Evolutionary conservation across 2,888 invertebrate genomes (phyloP).

Genomic region (Spodoptera exigua): DNA sequence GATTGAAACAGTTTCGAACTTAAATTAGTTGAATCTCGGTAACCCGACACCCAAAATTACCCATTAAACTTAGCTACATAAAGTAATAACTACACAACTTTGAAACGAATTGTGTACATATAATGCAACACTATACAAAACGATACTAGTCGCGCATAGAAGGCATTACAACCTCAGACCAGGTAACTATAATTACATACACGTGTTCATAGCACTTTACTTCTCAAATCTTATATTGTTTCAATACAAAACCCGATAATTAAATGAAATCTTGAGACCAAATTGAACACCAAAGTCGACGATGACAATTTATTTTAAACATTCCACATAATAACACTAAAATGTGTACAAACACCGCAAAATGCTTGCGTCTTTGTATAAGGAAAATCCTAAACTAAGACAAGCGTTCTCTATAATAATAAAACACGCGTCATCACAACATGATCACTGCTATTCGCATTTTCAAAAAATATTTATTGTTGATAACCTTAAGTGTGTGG

Average conservation of each 20-base stretch:
- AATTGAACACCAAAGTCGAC: no score
- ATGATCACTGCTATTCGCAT: slow-evolving; percentile 57
- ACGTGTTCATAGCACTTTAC: slow-evolving; percentile 8
- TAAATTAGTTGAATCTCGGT: slow-evolving; percentile 2
- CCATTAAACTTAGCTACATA: slow-evolving; percentile 27
- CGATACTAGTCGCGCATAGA: slow-evolving; percentile 21
- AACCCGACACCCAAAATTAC: slow-evolving; percentile 1
- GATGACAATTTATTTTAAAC: background rate
- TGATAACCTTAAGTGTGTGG: slow-evolving; percentile 77
- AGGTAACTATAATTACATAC: slow-evolving; percentile 33
- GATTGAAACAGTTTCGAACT: slow-evolving; percentile 15
- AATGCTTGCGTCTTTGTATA: slow-evolving; percentile 22
- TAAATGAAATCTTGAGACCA: no score
- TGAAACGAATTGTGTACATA: slow-evolving; percentile 33
- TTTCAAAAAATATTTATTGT: slow-evolving; percentile 71
- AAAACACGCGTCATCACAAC: slow-evolving; percentile 57
- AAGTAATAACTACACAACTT: slow-evolving; percentile 12
- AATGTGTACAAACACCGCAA: slow-evolving; percentile 12
- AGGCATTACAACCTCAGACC: slow-evolving; percentile 5
- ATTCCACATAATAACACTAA: slow-evolving; percentile 1
- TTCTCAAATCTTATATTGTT: background rate
- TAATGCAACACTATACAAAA: slow-evolving; percentile 29
- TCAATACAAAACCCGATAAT: no score
- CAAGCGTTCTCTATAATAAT: slow-evolving; percentile 56
- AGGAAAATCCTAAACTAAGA: slow-evolving; percentile 62